Base-by-base conservation (phyloP, 2,888 invertebrate species). In the Lysandra bellargus region DNA sequence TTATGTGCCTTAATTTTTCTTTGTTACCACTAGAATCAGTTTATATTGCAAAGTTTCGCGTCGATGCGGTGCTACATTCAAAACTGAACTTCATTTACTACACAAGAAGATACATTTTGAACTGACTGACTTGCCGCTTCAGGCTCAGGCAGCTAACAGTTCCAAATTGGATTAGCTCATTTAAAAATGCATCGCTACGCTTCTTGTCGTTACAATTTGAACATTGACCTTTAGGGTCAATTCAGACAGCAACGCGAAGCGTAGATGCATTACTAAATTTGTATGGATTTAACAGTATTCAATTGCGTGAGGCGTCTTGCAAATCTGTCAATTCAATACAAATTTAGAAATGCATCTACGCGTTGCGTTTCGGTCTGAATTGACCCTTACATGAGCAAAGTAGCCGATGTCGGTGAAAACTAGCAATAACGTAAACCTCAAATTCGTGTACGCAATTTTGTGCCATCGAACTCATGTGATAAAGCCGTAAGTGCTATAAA, bases 401-500 rank as follows among this genome's bases (percentile, higher is more conserved):
- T 33, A 33, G 69, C 4, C 1, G 33, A 14, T 14, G 14, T 12
- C 30, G 4, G 30, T 64, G 64, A 23, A 64, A 64, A 64, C 64
- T 30, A 64, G 64, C 30, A 23, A 5, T 33, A 69, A 1, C 4
- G 4, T 14, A 33, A 69, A 33, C 30, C 33, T 4, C 69, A 69
- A 69, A 4, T 14, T 69, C 14, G 69, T 69, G 69, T 69, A 33
- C 5, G 33, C 69, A 30, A 33, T 69, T 69, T 14, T 14, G 14
- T 33, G 69, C 33, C 69, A 30, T 64, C 12, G 33, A 33, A 17
- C 69, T 33, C 69, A 37, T 14, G 69, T 69, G 37, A 33, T 69
- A 69, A 69, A 33, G 69, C 69, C 69, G 33, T 49, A 44, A 44
- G 74, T 74, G 75, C 75, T 44, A 75, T 75, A 75, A 49, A 75